Percentiles rank a stretch among this genome's conserved stretches.
phyloP scores from a whole-genome alignment of 2,113 vertebrate species.

The Haemorhous mexicanus region DNA sequence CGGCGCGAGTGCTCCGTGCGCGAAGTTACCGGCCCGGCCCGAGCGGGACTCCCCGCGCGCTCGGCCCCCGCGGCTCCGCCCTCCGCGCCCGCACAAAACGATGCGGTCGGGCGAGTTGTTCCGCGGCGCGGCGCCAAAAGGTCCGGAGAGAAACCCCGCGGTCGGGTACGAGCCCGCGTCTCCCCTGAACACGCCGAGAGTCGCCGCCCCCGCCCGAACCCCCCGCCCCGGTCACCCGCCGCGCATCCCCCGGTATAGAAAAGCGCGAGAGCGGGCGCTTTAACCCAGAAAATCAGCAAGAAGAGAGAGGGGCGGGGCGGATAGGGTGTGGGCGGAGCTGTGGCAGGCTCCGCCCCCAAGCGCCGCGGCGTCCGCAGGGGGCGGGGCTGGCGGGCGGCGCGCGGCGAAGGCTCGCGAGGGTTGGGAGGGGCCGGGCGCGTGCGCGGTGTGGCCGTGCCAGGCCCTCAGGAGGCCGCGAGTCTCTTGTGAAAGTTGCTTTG shows the following conservation, averaged over 20 bases:
- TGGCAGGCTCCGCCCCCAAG: accelerated
- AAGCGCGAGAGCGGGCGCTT: neutral
- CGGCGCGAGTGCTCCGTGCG: no score
- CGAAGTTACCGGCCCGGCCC: no score
- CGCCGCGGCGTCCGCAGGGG: neutral
- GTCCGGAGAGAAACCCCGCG: neutral
- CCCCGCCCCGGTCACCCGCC: neutral
- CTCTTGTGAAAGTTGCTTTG: accelerated
- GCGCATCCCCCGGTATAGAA: neutral
- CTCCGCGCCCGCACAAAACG: neutral
- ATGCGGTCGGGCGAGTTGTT: neutral
- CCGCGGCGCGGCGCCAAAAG: neutral
- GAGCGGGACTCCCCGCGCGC: neutral
- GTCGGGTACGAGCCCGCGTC: neutral
- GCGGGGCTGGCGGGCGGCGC: neutral
- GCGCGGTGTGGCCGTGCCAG: accelerated
- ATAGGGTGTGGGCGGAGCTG: accelerated
- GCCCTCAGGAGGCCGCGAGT: accelerated
- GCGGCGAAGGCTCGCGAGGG: neutral
- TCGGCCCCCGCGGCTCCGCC: neutral
- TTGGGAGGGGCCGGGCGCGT: neutral
- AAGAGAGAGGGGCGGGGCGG: neutral
- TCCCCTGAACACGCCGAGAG: neutral
- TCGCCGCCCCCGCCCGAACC: accelerated
- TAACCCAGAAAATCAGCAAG: neutral